Conservation (phyloP, 37 sponge, comb jelly and placozoan species). For the Hexactinellida sp. region DNA sequence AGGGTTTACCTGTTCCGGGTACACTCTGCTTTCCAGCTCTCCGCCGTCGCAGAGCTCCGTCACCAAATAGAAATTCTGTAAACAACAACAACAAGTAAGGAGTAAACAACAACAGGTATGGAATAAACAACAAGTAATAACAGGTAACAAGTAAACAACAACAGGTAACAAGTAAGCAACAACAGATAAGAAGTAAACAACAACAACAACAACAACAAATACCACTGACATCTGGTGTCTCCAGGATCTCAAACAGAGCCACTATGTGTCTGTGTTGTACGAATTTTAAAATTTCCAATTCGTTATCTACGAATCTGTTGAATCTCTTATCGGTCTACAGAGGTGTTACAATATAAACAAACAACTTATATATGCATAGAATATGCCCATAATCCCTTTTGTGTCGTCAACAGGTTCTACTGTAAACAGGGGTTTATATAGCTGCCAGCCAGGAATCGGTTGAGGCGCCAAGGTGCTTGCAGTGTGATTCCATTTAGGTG, state of each 20-base stretch:
- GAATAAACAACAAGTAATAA: not conserved
- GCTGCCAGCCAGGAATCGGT: too few relatives aligned
- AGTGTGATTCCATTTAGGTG: too few relatives aligned
- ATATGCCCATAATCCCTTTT: not conserved
- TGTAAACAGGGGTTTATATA: too few relatives aligned
- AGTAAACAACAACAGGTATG: not conserved
- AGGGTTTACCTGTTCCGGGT: not conserved
- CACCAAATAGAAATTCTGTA: not conserved
- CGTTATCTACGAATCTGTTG: constrained; percentile 8
- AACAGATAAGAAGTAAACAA: not conserved
- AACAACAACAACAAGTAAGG: not conserved
- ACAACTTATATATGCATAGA: not conserved
- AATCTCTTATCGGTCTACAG: not conserved
- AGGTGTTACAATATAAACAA: too few relatives aligned
- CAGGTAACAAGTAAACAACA: not conserved
- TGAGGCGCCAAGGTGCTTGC: too few relatives aligned
- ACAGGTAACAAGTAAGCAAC: not conserved
- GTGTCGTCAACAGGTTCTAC: too few relatives aligned
- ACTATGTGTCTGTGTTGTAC: constrained; percentile 4
- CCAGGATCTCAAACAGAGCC: not conserved
- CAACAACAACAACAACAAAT: too few relatives aligned
- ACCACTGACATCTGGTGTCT: not conserved
- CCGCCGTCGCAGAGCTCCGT: not conserved
- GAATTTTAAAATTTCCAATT: constrained; percentile 2
- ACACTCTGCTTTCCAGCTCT: not conserved